Evolutionary conservation across 2,113 vertebrate species (phyloP).

Genomic region (Rostratula benghalensis): DNA sequence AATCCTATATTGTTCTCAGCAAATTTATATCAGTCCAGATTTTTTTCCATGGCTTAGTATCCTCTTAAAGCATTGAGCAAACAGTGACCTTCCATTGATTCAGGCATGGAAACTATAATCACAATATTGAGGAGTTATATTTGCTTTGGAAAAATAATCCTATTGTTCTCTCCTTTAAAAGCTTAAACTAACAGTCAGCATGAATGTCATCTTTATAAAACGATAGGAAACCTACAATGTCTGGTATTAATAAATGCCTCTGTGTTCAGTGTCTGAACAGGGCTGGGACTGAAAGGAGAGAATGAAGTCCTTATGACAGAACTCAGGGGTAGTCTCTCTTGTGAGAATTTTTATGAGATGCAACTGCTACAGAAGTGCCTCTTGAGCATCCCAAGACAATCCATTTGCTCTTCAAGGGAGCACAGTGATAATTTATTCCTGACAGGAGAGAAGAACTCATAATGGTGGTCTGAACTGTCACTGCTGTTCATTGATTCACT

Average conservation of each 20-base stretch:
- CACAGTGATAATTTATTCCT: not conserved
- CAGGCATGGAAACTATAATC: slow-evolving; percentile 47
- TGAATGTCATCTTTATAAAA: slow-evolving; percentile 62
- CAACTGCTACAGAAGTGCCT: not conserved
- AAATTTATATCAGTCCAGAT: not conserved
- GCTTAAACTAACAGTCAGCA: slow-evolving; percentile 59
- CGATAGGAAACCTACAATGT: slow-evolving; percentile 12
- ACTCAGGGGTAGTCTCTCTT: not conserved
- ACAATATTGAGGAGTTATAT: slow-evolving; percentile 29
- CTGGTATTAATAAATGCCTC: slow-evolving; percentile 64
- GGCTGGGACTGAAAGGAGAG: slow-evolving; percentile 5
- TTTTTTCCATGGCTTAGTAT: not conserved
- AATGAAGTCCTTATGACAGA: slow-evolving; percentile 47
- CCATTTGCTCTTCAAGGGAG: not conserved
- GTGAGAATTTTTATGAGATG: slow-evolving; percentile 30
- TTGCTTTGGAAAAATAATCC: slow-evolving; percentile 60
- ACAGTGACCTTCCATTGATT: slow-evolving; percentile 47
- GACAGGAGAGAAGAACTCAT: not conserved
- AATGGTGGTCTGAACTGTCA: not conserved
- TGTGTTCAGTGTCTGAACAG: not conserved
- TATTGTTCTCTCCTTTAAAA: slow-evolving; percentile 60
- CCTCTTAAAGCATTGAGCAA: not conserved
- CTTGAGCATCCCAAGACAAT: not conserved
- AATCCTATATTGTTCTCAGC: slow-evolving; percentile 55
- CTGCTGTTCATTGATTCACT: not conserved